Conservation (phyloP, 1,140 invertebrate genomes). For the Drosophila ohnishii region DNA sequence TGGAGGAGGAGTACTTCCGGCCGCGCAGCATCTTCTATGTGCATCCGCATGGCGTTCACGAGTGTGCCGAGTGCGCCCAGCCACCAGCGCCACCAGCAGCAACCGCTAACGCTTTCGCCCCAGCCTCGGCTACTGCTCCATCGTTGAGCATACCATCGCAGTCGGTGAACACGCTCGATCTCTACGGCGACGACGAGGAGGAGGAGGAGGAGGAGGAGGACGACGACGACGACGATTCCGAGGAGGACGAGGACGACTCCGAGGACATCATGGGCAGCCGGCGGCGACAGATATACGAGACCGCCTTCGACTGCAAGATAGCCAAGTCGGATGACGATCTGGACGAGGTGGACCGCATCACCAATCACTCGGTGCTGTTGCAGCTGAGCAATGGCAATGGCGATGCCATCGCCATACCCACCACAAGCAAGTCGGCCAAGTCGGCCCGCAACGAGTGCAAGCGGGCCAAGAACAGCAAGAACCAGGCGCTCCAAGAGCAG, state of each 20-base stretch:
- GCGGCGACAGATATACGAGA: conserved; percentile 91
- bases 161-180: conserved; percentile 38
- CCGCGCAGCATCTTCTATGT: conserved; percentile 86
- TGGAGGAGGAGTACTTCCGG: conserved; percentile 85
- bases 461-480: conserved; percentile 78
- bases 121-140: not conserved
- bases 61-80: conserved; percentile 83
- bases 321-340: conserved; percentile 91
- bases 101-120: conserved; percentile 3
- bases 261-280: conserved; percentile 80
- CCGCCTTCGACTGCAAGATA: conserved; percentile 94
- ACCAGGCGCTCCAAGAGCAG: conserved; percentile 77
- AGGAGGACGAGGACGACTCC: conserved; percentile 31
- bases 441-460: conserved; percentile 66
- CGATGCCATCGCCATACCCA: conserved; percentile 4
- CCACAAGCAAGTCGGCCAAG: conserved; percentile 31
- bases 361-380: conserved; percentile 89
- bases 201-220: conserved; percentile 23
- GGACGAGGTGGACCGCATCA: conserved; percentile 91
- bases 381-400: conserved; percentile 84
- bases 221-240: conserved; percentile 13
- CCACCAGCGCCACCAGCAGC: conserved; percentile 34
- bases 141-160: conserved; percentile 11
- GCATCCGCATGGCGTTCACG: conserved; percentile 83
- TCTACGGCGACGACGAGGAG: conserved; percentile 41